Evolutionary conservation across 37 sponge, comb jelly and placozoan species (phyloP).

Genomic region (Eunapius fragilis): DNA sequence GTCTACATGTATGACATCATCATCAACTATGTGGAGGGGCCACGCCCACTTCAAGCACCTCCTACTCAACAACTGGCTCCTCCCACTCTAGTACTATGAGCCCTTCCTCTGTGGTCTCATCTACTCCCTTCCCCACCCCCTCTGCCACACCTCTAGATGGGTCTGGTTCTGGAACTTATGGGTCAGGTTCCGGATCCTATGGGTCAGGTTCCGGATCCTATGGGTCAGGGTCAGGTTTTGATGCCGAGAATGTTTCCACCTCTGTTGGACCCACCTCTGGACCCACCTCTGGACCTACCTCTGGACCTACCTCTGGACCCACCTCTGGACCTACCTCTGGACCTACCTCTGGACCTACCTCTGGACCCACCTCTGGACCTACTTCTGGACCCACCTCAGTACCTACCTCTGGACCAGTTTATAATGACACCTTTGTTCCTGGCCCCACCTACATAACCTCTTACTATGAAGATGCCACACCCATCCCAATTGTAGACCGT

Average conservation of each 20-base stretch:
- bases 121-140: background rate
- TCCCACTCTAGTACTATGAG: conserved; percentile 82
- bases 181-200: background rate
- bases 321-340: background rate
- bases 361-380: background rate
- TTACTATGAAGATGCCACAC: conserved; percentile 52
- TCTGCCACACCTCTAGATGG: background rate
- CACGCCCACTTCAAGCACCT: conserved; percentile 58
- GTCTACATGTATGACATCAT: conserved; percentile 40
- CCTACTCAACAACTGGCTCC: conserved; percentile 84
- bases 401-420: conserved; percentile 6
- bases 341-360: background rate
- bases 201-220: too few relatives aligned
- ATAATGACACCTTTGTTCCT: conserved; percentile 7
- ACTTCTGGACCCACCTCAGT: too few relatives aligned
- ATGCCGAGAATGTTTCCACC: background rate
- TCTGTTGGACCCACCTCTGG: background rate
- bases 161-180: background rate
- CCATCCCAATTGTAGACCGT: conserved; percentile 55
- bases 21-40: conserved; percentile 78
- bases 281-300: background rate
- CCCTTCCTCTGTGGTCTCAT: background rate
- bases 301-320: background rate
- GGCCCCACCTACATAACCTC: conserved; percentile 4
- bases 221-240: conserved; percentile 23